Evolutionary conservation across 2,888 invertebrate species (phyloP).

Genomic region (Strigamia maritima): DNA sequence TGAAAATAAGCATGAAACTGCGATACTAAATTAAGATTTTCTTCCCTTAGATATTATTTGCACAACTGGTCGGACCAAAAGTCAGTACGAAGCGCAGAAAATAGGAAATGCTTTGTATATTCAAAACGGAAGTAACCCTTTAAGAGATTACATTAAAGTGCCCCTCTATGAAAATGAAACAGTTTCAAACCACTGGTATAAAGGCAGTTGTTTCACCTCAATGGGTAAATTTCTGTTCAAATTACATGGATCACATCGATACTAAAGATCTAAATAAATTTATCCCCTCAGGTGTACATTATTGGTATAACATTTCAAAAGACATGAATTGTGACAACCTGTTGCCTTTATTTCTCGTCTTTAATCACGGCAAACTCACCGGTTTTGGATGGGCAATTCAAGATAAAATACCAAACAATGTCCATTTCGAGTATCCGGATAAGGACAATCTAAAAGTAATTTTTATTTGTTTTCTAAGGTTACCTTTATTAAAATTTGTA

Average conservation of each 20-base stretch:
- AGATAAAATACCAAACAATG: slow-evolving; percentile 38
- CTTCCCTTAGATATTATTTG: slow-evolving; percentile 48
- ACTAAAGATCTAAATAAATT: background rate
- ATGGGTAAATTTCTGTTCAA: slow-evolving; percentile 51
- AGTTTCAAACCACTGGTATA: slow-evolving; percentile 47
- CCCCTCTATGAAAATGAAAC: slow-evolving; percentile 46
- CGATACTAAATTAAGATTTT: background rate
- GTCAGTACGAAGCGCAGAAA: slow-evolving; percentile 45
- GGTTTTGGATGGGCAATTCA: slow-evolving; percentile 48
- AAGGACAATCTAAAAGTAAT: slow-evolving; percentile 40
- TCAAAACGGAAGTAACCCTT: slow-evolving; percentile 49
- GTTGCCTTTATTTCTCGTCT: slow-evolving; percentile 48
- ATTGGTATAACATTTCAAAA: slow-evolving; percentile 46
- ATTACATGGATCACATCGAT: no score
- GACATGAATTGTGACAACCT: slow-evolving; percentile 47
- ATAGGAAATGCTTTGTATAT: slow-evolving; percentile 49
- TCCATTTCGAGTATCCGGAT: slow-evolving; percentile 43
- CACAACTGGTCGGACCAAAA: slow-evolving; percentile 45
- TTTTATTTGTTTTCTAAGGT: background rate
- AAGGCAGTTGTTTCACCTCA: slow-evolving; percentile 49
- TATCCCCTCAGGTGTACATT: slow-evolving; percentile 47
- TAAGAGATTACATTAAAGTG: slow-evolving; percentile 44
- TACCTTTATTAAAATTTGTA: background rate
- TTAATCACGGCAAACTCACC: slow-evolving; percentile 48
- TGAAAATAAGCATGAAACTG: no score